phyloP scores from a whole-genome alignment of 1,140 invertebrate genomes.

The Eumeta japonica region DNA sequence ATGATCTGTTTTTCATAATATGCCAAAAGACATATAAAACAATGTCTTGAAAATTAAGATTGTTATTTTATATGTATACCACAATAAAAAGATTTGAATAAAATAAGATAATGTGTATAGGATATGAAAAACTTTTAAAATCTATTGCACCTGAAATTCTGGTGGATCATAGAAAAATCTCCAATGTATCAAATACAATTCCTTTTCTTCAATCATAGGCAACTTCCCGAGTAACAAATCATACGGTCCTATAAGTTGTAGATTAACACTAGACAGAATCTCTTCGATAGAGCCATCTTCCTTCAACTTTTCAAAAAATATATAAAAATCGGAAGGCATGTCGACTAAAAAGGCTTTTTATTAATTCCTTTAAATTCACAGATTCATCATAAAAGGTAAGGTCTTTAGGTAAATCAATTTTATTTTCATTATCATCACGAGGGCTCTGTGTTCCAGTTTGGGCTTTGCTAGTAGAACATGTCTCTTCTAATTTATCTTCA shows the following conservation, averaged over 20 bases:
- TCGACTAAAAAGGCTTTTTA: conserved; percentile 79
- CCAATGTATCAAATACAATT: conserved; percentile 78
- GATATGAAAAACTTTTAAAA: conserved; percentile 8
- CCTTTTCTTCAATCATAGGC: conserved; percentile 58
- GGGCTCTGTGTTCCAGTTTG: no score
- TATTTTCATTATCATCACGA: conserved; percentile 12
- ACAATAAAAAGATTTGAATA: no score
- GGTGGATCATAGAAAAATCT: conserved; percentile 92
- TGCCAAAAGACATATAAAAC: no score
- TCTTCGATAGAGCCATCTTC: conserved; percentile 56
- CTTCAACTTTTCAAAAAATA: conserved; percentile 71
- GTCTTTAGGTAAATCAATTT: conserved; percentile 35
- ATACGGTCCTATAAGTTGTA: conserved; percentile 82
- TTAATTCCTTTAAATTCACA: conserved; percentile 51
- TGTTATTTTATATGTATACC: no score
- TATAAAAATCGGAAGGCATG: conserved; percentile 88
- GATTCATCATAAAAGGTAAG: conserved; percentile 22
- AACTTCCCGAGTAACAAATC: conserved; percentile 76
- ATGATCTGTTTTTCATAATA: no score
- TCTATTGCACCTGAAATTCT: conserved; percentile 74
- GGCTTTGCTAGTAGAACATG: no score
- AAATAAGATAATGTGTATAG: no score
- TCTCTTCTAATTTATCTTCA: no score
- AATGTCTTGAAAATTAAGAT: no score
- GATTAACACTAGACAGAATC: conserved; percentile 65